Base-by-base conservation (phyloP, 2,113 vertebrate species). In the Megaceryle torquata region DNA sequence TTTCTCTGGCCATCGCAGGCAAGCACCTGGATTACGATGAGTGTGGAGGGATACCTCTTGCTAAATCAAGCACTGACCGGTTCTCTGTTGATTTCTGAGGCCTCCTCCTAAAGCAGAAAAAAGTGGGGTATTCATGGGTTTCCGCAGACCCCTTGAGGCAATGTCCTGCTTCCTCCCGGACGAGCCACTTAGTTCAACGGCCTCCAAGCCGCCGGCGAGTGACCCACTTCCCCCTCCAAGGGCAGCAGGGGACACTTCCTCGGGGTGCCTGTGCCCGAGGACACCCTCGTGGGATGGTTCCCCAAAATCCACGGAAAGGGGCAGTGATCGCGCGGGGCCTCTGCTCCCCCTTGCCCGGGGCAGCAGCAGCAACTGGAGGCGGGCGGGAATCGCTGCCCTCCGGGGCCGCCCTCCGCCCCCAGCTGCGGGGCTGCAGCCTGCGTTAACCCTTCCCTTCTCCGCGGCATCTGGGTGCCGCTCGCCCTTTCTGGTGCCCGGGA, bases 11-110 rank as follows among this genome's bases (percentile, higher is more conserved):
- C 6, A 10, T 8, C 24, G 64, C 59, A 21, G 51, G 43, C 51
- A 48, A 65, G 46, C 28, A 3, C 35, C 9, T 7, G 11, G 19
- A 59, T 13, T 6, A 5, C 0, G 65, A 19, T 5, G 65, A 39
- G 17, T 0, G 5, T 2, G 46, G 46, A 54, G 29, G 11, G 33
- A 46, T 4, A 2, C 15, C 25, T 69, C n/a, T 9, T 2, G 1
- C 43, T 21, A 37, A 39, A n/a, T 2, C 28, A 8, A 53, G 29
- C 25, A 3, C 1, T 7, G 22, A 22, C 19, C 64, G 17, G 12
- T 9, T 60, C 46, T 10, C 24, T 1, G 3, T 10, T 6, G 64
- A 19, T 24, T 71, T 80, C 71, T 2, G 56, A 29, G 48, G 57
- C 48, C 24, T 11, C 11, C 44, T 57, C 22, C 33, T 37, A 5